phyloP scores from a whole-genome alignment of 2,888 invertebrate species.

The Drosophila yooni region DNA sequence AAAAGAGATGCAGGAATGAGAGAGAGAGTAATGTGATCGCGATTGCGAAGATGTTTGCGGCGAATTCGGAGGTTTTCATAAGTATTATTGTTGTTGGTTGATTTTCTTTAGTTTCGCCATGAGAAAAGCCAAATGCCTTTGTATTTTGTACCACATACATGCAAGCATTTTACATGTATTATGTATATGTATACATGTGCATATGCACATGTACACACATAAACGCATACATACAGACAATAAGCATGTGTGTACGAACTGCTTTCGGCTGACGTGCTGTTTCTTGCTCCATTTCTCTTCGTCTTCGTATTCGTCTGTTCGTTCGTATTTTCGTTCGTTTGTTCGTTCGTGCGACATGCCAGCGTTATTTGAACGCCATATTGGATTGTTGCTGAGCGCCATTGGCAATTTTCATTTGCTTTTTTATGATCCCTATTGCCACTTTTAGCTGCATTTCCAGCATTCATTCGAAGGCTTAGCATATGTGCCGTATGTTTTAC shows the following conservation, averaged over 20 bases:
- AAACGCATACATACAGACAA: constrained; percentile 13
- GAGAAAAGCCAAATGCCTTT: constrained; percentile 57
- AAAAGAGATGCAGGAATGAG: constrained; percentile 31
- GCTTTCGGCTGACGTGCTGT: constrained; percentile 44
- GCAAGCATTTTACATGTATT: constrained; percentile 5
- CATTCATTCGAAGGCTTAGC: constrained; percentile 5
- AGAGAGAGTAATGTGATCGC: constrained; percentile 54
- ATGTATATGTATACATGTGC: constrained; percentile 12
- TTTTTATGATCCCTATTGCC: constrained; percentile 41
- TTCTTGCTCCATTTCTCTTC: constrained; percentile 42
- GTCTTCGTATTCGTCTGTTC: constrained; percentile 14
- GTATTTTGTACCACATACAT: constrained; percentile 22
- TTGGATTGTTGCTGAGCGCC: constrained; percentile 48
- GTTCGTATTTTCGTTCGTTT: constrained; percentile 11
- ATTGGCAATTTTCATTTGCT: constrained; percentile 53
- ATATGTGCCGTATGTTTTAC: constrained; percentile 48
- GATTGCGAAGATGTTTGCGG: constrained; percentile 59
- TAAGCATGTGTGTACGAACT: constrained; percentile 18
- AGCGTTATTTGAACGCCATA: constrained; percentile 67
- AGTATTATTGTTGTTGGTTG: constrained; percentile 42
- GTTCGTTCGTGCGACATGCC: constrained; percentile 38
- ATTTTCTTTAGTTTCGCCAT: constrained; percentile 68
- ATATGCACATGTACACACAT: constrained; percentile 6
- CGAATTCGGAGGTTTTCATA: constrained; percentile 71
- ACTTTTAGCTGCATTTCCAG: not conserved